These are phyloP conservation scores for Ephestia elutella DNA, from an alignment of 1,140 invertebrate species.

Conservation along the genomic window DNA sequence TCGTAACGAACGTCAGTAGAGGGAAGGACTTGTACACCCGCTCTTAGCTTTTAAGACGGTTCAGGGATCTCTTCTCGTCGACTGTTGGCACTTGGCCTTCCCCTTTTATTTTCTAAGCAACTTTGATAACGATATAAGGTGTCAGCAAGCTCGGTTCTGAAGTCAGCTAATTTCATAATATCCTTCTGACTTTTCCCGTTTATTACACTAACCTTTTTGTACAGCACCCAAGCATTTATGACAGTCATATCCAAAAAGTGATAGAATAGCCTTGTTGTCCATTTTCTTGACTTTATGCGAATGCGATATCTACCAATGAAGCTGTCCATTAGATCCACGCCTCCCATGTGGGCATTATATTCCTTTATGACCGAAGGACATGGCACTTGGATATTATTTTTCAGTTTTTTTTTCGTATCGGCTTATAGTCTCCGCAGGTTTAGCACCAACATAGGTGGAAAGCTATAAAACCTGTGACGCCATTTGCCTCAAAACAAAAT, in stretches of 20 bases:
- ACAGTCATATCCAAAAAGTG: conserved; percentile 62
- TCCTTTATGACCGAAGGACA: conserved; percentile 26
- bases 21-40: conserved; percentile 35
- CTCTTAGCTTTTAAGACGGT: conserved; percentile 36
- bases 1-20: conserved; percentile 34
- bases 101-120: conserved; percentile 35
- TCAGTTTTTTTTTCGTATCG: conserved; percentile 27
- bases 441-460: background rate
- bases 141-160: conserved; percentile 42
- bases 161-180: conserved; percentile 42
- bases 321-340: conserved; percentile 52
- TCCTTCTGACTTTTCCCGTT: conserved; percentile 35
- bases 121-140: conserved; percentile 41
- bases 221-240: conserved; percentile 37
- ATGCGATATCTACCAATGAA: conserved; percentile 47
- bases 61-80: conserved; percentile 32
- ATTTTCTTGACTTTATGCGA: conserved; percentile 50
- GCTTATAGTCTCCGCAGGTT: conserved; percentile 15
- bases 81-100: conserved; percentile 36
- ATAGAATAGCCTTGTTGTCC: conserved; percentile 61
- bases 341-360: conserved; percentile 58
- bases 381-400: conserved; percentile 23
- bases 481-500: too few relatives aligned
- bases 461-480: too few relatives aligned
- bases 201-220: conserved; percentile 34